Evolutionary conservation across 2,797 vertebrate genomes (phyloP).

Genomic region (Enteromius anoplus): DNA sequence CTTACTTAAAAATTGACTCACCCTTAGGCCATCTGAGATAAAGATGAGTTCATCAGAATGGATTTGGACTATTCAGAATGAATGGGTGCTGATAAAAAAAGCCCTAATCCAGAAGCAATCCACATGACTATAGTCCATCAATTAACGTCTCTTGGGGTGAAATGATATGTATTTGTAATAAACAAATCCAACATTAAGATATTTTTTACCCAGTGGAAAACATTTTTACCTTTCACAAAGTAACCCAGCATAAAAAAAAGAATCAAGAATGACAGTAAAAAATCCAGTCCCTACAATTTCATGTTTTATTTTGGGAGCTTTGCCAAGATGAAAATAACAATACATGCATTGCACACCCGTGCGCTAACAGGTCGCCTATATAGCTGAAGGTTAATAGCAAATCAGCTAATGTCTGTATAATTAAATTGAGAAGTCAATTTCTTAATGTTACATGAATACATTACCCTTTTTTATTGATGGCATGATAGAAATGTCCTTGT

Average conservation of each 20-base stretch:
- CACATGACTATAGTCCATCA: not conserved
- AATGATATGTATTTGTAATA: not conserved
- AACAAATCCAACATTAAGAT: not conserved
- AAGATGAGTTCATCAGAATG: too few species aligned
- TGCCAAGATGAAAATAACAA: not conserved
- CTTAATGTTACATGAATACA: not conserved
- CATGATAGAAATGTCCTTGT: not conserved
- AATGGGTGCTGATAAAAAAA: not conserved
- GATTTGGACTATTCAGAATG: too few species aligned
- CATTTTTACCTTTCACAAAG: not conserved
- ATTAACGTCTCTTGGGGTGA: not conserved
- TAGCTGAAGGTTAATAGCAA: slow-evolving; percentile 11
- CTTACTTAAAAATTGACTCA: not conserved
- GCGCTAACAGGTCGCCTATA: not conserved
- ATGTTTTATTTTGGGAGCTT: not conserved
- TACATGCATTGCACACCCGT: not conserved
- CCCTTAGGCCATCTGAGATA: not conserved
- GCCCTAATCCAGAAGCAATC: not conserved
- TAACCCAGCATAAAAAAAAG: not conserved
- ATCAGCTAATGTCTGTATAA: not conserved
- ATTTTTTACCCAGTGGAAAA: not conserved
- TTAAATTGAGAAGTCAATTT: slow-evolving; percentile 21
- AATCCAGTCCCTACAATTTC: not conserved
- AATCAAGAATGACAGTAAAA: not conserved
- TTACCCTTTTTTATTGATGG: not conserved